These are phyloP conservation scores for Heterohyrax brucei DNA, from an alignment of 2,797 vertebrate genomes.

Conservation along the genomic window DNA sequence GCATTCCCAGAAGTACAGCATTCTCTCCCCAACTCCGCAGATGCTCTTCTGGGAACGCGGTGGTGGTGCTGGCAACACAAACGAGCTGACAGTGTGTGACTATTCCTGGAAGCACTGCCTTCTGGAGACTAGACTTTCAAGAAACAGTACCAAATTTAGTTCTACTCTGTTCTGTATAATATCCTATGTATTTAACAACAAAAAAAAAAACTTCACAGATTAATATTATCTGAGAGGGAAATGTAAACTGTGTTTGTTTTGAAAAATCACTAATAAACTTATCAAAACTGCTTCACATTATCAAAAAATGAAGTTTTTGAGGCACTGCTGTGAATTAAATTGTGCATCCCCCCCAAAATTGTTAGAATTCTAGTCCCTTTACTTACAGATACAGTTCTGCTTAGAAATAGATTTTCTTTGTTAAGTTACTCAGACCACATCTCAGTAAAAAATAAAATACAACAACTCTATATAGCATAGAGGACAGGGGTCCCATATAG, in stretches of 20 bases:
- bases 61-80: slow-evolving; percentile 57
- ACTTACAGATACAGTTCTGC: not conserved
- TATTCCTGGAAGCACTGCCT: slow-evolving; percentile 84
- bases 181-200: slow-evolving; percentile 8
- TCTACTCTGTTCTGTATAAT: slow-evolving; percentile 31
- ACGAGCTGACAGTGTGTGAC: slow-evolving; percentile 67
- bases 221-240: slow-evolving; percentile 52
- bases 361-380: not conserved
- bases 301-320: not conserved
- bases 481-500: too few relatives aligned
- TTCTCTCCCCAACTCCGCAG: slow-evolving; percentile 81
- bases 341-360: not conserved
- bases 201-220: slow-evolving; percentile 5
- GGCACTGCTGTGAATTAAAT: not conserved
- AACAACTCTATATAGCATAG: too few relatives aligned
- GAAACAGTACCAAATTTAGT: slow-evolving; percentile 45
- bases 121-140: slow-evolving; percentile 82
- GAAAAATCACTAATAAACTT: not conserved
- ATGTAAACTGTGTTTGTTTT: not conserved
- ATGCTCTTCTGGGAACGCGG: slow-evolving; percentile 85
- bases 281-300: not conserved
- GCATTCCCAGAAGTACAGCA: slow-evolving; percentile 83
- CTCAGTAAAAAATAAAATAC: not conserved
- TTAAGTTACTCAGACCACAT: not conserved
- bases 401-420: not conserved